These are phyloP conservation scores for Archips crataeganus DNA, from an alignment of 2,888 invertebrate genomes.

Conservation along the genomic window DNA sequence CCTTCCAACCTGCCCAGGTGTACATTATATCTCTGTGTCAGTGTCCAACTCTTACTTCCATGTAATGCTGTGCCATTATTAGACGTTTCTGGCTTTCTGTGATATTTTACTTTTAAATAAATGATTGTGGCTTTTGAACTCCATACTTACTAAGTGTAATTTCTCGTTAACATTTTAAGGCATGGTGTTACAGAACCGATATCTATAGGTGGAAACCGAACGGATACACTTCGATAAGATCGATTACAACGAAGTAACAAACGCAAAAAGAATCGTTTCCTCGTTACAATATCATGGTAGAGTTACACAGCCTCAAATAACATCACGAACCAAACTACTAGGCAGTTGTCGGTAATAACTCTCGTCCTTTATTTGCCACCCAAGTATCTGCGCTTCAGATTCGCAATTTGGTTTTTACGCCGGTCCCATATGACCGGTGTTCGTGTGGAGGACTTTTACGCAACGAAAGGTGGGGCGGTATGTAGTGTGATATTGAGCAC, in stretches of 20 bases:
- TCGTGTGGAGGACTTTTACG: slow-evolving; percentile 43
- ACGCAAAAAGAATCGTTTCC: not conserved
- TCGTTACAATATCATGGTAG: not conserved
- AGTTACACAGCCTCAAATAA: slow-evolving; percentile 1
- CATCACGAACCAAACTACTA: slow-evolving; percentile 12
- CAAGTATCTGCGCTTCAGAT: slow-evolving; percentile 23
- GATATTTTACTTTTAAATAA: too few species aligned
- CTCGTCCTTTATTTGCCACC: slow-evolving; percentile 18
- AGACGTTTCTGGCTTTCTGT: too few species aligned
- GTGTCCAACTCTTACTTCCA: too few species aligned
- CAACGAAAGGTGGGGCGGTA: slow-evolving; percentile 42
- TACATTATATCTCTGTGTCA: too few species aligned
- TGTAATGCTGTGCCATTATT: too few species aligned
- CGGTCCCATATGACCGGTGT: slow-evolving; percentile 19
- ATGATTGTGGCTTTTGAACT: too few species aligned
- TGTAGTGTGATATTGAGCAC: slow-evolving; percentile 54
- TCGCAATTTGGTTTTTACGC: slow-evolving; percentile 34
- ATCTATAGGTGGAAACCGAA: not conserved
- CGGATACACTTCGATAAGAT: not conserved
- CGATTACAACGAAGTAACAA: not conserved
- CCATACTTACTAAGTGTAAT: too few species aligned
- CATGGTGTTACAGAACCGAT: not conserved
- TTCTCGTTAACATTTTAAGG: not conserved
- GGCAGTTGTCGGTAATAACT: slow-evolving; percentile 9
- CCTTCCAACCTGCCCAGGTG: too few species aligned